Evolutionary conservation across 2,888 invertebrate species (phyloP).

Genomic region (Pterostichus niger): DNA sequence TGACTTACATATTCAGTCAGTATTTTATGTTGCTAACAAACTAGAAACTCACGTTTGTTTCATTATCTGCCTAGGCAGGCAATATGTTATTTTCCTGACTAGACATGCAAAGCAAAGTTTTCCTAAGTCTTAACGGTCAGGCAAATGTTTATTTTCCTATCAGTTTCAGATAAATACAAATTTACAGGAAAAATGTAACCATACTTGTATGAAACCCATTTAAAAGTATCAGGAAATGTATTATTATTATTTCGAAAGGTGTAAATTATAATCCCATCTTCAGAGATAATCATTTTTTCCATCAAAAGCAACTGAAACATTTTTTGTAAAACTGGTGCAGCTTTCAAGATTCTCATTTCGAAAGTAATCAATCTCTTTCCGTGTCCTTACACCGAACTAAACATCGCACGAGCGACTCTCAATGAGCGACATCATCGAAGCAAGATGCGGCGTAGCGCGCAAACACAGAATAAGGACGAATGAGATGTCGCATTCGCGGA

Average conservation of each 20-base stretch:
- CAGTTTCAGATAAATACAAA: too few species aligned
- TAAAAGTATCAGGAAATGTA: too few species aligned
- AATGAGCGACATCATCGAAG: conserved; percentile 32
- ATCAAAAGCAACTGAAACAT: conserved; percentile 5
- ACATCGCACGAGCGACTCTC: background rate
- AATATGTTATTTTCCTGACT: too few species aligned
- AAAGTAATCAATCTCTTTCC: conserved; percentile 57
- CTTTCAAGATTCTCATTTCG: conserved; percentile 52
- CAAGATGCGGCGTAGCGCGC: background rate
- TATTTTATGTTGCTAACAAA: too few species aligned
- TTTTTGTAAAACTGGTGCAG: conserved; percentile 17
- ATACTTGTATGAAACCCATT: too few species aligned
- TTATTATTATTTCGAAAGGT: background rate
- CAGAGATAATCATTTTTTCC: conserved; percentile 9
- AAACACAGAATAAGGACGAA: background rate
- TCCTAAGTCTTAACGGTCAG: too few species aligned
- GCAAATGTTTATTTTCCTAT: too few species aligned
- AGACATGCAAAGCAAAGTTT: too few species aligned
- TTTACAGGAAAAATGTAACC: too few species aligned
- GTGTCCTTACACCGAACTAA: conserved; percentile 8
- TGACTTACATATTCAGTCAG: too few species aligned
- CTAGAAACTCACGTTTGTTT: too few species aligned
- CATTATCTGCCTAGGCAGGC: too few species aligned
- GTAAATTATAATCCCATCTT: conserved; percentile 26
- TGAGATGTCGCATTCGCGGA: background rate